A percentile compares a stretch with the other conserved stretches of the same genome.
Evolutionary conservation across 2,113 vertebrate species (phyloP).

Genomic region (Rhea pennata): DNA sequence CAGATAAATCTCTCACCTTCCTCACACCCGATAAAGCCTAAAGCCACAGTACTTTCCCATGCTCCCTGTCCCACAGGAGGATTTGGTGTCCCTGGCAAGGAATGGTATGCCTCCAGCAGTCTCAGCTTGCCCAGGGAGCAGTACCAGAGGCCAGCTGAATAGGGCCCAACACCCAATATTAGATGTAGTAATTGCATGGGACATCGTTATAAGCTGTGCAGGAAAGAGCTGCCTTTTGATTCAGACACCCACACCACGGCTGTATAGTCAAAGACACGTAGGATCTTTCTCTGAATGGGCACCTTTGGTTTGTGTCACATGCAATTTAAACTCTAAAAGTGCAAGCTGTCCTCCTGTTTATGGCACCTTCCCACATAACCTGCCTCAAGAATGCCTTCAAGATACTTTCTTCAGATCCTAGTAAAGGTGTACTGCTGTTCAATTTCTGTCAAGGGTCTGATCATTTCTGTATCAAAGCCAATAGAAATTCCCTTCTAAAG

Average conservation of each 20-base stretch:
- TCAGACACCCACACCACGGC: not conserved
- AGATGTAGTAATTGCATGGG: fast-evolving
- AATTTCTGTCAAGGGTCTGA: not conserved
- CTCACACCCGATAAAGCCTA: not conserved
- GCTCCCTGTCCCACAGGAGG: not conserved
- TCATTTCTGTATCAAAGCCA: not conserved
- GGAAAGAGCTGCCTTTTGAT: not conserved
- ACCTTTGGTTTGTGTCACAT: not conserved
- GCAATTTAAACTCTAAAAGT: not conserved
- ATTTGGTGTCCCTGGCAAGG: not conserved
- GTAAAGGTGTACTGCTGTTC: not conserved
- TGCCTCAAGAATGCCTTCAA: fast-evolving
- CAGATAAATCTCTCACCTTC: not conserved
- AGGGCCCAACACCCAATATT: not conserved
- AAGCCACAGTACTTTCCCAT: not conserved
- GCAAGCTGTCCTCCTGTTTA: not conserved
- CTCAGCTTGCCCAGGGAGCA: not conserved
- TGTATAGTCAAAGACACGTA: not conserved
- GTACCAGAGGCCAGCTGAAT: not conserved
- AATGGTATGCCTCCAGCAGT: not conserved
- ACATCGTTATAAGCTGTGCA: not conserved
- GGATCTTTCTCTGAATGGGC: not conserved
- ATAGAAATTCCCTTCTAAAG: not conserved
- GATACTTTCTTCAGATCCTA: too few relatives aligned
- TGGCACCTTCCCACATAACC: not conserved